Conservation (phyloP, 1,140 invertebrate species). For the Medauroidea extradentata region DNA sequence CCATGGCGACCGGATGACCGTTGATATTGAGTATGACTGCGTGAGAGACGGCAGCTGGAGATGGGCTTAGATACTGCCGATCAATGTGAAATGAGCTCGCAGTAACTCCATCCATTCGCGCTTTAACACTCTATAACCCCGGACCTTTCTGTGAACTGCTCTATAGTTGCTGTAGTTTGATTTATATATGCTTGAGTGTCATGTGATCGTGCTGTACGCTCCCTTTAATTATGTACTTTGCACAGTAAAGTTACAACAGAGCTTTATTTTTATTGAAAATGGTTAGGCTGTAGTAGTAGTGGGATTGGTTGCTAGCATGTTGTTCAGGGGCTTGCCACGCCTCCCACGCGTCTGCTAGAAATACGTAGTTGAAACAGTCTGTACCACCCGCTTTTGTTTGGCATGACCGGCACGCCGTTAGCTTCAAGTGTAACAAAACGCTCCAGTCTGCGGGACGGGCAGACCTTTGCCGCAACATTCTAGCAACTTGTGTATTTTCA, state of each 20-base stretch:
- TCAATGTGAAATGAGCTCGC: too few relatives aligned
- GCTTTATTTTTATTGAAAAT: constrained; percentile 9
- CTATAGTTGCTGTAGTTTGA: constrained; percentile 10
- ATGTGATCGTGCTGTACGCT: constrained; percentile 34
- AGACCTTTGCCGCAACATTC: constrained; percentile 30
- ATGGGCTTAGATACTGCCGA: too few relatives aligned
- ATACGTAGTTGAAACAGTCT: too few relatives aligned
- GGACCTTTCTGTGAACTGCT: background rate
- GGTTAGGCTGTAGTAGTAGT: constrained; percentile 7
- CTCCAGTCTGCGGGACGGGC: background rate
- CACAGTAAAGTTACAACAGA: constrained; percentile 16
- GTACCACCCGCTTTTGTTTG: constrained; percentile 2
- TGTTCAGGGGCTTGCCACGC: constrained; percentile 21
- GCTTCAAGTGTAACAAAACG: too few relatives aligned
- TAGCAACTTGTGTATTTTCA: constrained; percentile 25
- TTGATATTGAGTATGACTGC: too few relatives aligned
- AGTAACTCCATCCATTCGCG: too few relatives aligned
- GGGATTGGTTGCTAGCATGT: constrained; percentile 33
- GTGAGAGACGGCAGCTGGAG: too few relatives aligned
- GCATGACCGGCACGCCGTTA: constrained; percentile 3
- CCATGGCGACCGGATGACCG: too few relatives aligned
- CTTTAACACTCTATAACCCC: background rate
- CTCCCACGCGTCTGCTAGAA: too few relatives aligned
- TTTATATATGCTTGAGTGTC: constrained; percentile 24
- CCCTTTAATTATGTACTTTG: constrained; percentile 15